Percentiles rank a stretch among this genome's conserved stretches.
Conservation (phyloP, 2,888 invertebrate species). For the Blera fallax region DNA sequence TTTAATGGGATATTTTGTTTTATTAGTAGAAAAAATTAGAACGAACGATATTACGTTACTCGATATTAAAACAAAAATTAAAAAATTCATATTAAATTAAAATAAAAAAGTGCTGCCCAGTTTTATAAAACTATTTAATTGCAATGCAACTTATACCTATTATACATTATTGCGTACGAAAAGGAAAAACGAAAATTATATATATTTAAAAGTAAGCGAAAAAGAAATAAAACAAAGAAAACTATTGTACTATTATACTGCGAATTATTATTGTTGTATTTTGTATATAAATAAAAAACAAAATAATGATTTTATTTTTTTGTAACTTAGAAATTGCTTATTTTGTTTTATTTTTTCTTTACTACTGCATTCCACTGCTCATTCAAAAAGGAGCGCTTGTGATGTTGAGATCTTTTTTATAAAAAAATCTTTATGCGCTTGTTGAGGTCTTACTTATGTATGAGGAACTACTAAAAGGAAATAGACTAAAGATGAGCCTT, state of each 20-base stretch:
- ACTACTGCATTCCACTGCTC: no score
- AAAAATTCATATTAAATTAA: conserved; percentile 17
- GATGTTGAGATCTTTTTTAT: no score
- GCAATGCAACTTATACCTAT: conserved; percentile 58
- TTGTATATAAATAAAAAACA: conserved; percentile 62
- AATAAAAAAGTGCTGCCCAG: conserved; percentile 58
- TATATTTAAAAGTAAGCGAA: conserved; percentile 39
- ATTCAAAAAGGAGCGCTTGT: no score
- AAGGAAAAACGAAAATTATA: conserved; percentile 23
- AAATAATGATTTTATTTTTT: conserved; percentile 66
- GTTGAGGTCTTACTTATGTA: no score
- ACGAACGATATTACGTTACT: conserved; percentile 37
- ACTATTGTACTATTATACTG: conserved; percentile 60
- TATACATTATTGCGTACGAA: conserved; percentile 36
- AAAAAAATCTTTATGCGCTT: no score
- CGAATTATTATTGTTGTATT: conserved; percentile 68
- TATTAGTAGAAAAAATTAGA: neutral
- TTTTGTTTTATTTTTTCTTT: neutral
- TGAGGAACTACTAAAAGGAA: no score
- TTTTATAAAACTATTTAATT: conserved; percentile 36
- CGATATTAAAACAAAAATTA: conserved; percentile 13
- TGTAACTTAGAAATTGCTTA: conserved; percentile 18
- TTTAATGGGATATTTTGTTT: neutral
- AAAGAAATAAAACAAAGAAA: conserved; percentile 38
- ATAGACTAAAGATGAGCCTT: no score